Base-by-base conservation (phyloP, 2,797 vertebrate species). In the Thunnus albacares region DNA sequence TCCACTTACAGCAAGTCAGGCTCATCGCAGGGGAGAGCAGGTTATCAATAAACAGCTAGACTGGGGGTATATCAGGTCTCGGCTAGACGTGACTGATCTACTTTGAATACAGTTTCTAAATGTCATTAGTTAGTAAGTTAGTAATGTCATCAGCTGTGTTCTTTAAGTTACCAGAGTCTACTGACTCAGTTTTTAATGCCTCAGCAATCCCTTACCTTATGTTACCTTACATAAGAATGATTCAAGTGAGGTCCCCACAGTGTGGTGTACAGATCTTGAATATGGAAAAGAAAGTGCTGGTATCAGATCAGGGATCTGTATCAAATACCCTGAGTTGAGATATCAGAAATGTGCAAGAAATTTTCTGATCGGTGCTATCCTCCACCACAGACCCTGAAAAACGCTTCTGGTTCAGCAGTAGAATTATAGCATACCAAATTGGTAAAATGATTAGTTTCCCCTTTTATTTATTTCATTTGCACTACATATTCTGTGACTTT, bases 1-100 rank as follows among this genome's bases (percentile, higher is more conserved):
- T 71, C 22, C 15, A 41, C 35, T 47, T 17, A 10, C 13, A 14
- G 9, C 35, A 24, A 70, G 24, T 69, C 30, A 57, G n/a, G 41
- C n/a, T 49, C 10, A n/a, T 13, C 5, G 30, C 35, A 56, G 24
- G 62, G 47, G 14, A 63, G n/a, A 15, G n/a, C 12, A 22, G 6
- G 9, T 20, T 38, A 43, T 45, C 24, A 62, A 66, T 63, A 41
- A 75, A 72, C 38, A 33, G 24, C 28, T 22, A 20, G 45, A 38
- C 5, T 0, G 14, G 63, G 43, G 56, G 15, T 17, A 5, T 45
- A 17, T 45, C 43, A 18, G 45, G 45, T 49, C 20, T 18, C 17
- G 6, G 45, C 45, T 49, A 6, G 15, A 49, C 5, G 45, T 49
- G 17, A 17, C 17, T 49, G 15, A 49, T 6, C 17, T 4, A 15